These are phyloP conservation scores for Fukomys damarensis DNA, from an alignment of 2,113 vertebrate genomes.

Conservation along the genomic window DNA sequence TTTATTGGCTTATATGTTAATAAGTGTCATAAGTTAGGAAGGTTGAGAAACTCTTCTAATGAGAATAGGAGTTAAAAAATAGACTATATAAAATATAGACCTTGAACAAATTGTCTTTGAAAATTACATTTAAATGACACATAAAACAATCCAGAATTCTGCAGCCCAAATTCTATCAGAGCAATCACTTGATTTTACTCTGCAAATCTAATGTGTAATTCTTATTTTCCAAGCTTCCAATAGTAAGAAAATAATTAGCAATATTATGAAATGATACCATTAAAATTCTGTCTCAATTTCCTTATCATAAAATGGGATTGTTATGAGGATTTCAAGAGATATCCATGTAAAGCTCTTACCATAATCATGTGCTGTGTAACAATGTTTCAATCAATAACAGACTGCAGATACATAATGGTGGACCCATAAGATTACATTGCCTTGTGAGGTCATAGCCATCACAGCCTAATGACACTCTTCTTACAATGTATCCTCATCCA, in stretches of 20 bases:
- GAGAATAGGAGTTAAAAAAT: not conserved
- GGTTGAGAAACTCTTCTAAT: conserved; percentile 37
- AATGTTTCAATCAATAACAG: not conserved
- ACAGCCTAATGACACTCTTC: not conserved
- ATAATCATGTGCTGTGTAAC: not conserved
- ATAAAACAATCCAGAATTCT: conserved; percentile 9
- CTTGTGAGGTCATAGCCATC: not conserved
- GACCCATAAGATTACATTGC: not conserved
- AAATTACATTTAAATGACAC: conserved; percentile 30
- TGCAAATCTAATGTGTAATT: conserved; percentile 24
- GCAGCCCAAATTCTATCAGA: not conserved
- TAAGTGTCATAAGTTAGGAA: conserved; percentile 26
- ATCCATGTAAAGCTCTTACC: conserved; percentile 20
- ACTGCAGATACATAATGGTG: not conserved
- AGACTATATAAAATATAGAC: not conserved
- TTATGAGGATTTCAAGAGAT: conserved; percentile 41
- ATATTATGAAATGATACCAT: conserved; percentile 15
- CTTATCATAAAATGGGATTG: not conserved
- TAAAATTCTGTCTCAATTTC: conserved; percentile 35
- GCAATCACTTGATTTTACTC: conserved; percentile 25
- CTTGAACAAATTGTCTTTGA: not conserved
- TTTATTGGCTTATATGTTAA: conserved; percentile 8
- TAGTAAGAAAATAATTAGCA: conserved; percentile 32
- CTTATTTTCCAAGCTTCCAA: not conserved
- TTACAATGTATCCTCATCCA: not conserved